Evolutionary conservation across 2,113 vertebrate species (phyloP).

Genomic region (Neotragus moschatus): DNA sequence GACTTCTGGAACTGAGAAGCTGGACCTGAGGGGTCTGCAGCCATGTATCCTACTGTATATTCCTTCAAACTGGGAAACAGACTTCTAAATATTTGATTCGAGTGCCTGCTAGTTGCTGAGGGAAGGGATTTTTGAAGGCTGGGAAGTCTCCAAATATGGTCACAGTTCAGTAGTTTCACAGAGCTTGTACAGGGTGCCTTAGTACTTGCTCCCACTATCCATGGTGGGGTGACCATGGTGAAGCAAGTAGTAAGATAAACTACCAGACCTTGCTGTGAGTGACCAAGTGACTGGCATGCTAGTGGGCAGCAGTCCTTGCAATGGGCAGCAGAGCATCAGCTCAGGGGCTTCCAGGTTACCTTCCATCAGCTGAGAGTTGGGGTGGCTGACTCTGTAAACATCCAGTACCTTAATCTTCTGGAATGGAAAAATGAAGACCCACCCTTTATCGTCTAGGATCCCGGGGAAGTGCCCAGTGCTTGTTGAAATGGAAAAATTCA

Average conservation of each 20-base stretch:
- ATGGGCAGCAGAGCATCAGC: background rate
- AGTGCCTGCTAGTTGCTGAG: background rate
- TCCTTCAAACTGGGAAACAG: background rate
- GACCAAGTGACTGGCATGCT: background rate
- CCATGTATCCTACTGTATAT: background rate
- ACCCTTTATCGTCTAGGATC: background rate
- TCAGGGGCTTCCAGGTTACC: background rate
- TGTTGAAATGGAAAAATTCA: constrained; percentile 45
- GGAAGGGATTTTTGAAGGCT: background rate
- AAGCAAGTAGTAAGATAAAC: background rate
- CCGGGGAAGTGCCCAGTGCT: background rate
- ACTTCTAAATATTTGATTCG: background rate
- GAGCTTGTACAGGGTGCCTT: background rate
- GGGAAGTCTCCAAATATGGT: background rate
- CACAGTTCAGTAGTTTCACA: background rate
- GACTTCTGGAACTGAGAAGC: background rate
- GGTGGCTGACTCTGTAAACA: background rate
- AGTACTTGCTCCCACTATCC: background rate
- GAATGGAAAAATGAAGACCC: constrained; percentile 15
- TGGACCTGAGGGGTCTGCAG: background rate
- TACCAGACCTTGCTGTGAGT: background rate
- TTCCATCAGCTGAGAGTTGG: background rate
- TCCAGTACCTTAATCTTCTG: background rate
- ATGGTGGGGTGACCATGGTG: background rate
- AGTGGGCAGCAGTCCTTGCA: background rate